Conservation (phyloP, 2,797 vertebrate species). For the Myiotriccus ornatus region DNA sequence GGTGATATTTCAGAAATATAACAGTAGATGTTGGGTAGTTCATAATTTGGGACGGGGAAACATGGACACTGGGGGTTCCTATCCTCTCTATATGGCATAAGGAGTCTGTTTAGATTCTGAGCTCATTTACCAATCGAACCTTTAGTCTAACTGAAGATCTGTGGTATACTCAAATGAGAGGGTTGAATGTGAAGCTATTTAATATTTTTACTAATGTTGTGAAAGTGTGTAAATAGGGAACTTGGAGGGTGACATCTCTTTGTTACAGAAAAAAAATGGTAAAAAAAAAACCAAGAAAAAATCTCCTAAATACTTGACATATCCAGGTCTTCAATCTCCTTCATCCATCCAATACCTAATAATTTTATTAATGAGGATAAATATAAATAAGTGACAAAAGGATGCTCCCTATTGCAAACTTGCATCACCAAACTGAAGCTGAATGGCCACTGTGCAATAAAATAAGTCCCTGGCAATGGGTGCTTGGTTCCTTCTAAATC, state of each 20-base stretch:
- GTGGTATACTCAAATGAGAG: not conserved
- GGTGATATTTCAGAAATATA: not conserved
- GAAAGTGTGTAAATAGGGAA: not conserved
- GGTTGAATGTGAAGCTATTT: not conserved
- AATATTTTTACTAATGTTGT: not conserved
- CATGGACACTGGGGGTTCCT: rapidly evolving
- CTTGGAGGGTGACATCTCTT: not conserved
- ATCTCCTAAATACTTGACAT: not conserved
- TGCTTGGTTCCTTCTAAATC: not conserved
- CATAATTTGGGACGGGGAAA: not conserved
- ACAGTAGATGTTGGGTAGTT: not conserved
- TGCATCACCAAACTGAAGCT: not conserved
- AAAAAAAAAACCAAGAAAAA: not conserved
- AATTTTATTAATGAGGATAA: not conserved
- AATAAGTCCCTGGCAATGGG: not conserved
- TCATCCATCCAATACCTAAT: not conserved
- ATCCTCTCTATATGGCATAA: not conserved
- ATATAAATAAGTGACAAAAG: not conserved
- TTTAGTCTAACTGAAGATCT: not conserved
- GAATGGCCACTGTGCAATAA: not conserved
- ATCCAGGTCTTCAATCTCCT: not conserved
- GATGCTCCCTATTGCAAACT: not conserved
- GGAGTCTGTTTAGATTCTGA: not conserved
- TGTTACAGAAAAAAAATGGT: not conserved
- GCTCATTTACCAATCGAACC: not conserved